These are phyloP conservation scores for Tor tambroides DNA, from an alignment of 2,113 vertebrate genomes.

Conservation along the genomic window DNA sequence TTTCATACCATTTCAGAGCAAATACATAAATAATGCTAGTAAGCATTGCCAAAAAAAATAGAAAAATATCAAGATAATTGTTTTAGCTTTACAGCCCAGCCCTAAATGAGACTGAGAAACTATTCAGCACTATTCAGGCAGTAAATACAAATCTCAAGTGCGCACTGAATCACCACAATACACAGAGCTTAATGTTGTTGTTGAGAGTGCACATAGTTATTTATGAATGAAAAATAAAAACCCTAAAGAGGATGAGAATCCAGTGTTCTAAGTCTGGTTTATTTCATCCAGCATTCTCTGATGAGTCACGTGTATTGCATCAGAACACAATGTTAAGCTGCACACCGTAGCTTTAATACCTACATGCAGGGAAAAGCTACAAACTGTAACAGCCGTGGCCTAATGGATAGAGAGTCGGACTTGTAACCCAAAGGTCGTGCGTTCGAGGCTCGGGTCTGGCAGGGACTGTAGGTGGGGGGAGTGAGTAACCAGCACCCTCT, in stretches of 20 bases:
- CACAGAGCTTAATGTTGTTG: not conserved
- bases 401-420: no score
- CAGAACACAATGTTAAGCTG: not conserved
- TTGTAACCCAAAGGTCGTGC: no score
- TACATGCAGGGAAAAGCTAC: not conserved
- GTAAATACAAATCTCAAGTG: not conserved
- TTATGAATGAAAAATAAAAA: not conserved
- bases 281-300: constrained; percentile 1
- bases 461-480: no score
- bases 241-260: not conserved
- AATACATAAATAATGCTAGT: no score
- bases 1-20: not conserved
- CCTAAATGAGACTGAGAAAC: constrained; percentile 12
- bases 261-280: not conserved
- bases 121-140: not conserved
- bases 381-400: no score
- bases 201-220: not conserved
- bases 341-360: not conserved
- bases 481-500: no score
- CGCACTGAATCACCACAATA: not conserved
- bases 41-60: not conserved
- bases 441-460: no score
- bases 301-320: constrained; percentile 3
- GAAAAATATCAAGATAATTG: not conserved
- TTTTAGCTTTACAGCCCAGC: not conserved